Evolutionary conservation across 1,140 invertebrate genomes (phyloP), one percentile per base, ranked within the genome.

Genomic region (Apis laboriosa): DNA sequence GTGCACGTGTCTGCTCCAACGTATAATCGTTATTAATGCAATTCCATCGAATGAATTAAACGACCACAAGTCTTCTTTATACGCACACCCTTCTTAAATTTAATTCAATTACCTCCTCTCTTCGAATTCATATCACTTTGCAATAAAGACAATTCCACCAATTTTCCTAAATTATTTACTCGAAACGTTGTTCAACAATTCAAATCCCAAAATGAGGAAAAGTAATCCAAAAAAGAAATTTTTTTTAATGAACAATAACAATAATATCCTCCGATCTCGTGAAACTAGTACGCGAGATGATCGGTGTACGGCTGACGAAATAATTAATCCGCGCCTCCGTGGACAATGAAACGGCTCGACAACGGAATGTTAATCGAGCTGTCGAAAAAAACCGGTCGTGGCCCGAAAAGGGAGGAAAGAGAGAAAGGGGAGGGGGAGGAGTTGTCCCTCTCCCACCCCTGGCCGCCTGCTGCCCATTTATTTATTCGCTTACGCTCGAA

Each of bases 351-450:
- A 83, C 49, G 34, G 66, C 19, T 63, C 64, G 70, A 53, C 72
- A 84, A 73, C 77, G 82, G 68, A 84, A 84, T 79, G 75, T 84
- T 73, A 73, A 84, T 84, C 77, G 82, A 60, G 61, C 64, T 60
- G 74, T 61, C 34, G 66, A 58, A 58, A 72, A 43, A 70, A 82
- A 82, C 80, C 80, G 81, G 80, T 82, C 74, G 34, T 5, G 34
- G 34, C 4, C 43, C 34, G 9, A 73, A 34, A 19, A 51, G 19
- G 0, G 19, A 21, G n/a, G 60, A 61, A 8, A n/a, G n/a, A 24
- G 19, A 21, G 21, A 61, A 12, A 21, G 9, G 9, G 43, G 3
- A 17, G 0, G 1, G 17, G 28, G 28, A 43, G n/a, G 13, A 55
- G n/a, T 34, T 2, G 34, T 34, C 34, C 12, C 61, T 11, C 21